Base-by-base conservation (phyloP, 2,888 invertebrate genomes). In the Neocrepidodera transversa region DNA sequence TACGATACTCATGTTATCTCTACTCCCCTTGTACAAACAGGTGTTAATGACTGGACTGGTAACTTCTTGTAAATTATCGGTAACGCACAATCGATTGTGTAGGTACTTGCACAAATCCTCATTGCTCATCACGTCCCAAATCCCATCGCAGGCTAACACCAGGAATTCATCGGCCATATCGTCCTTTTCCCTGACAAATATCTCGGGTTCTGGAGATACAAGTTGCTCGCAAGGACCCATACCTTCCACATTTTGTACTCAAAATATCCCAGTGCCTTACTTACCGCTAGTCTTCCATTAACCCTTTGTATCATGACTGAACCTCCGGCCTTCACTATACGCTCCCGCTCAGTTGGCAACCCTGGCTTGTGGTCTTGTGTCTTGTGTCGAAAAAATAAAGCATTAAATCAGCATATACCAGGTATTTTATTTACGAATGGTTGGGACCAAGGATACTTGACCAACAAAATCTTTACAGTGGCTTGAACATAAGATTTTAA, bases 1-100 rank as follows among this genome's bases (percentile, higher is more conserved):
- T 67, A 99, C 95, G 81, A 98, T 93, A 83, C 97, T 97, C 97
- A 99, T 99, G 84, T 99, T 99, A 86, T 99, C 99, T 83, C 95
- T 90, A 83, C 97, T 97, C 72, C 98, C 98, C 97, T 97, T 98
- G 82, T 95, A 92, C 74, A 99, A 88, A 83, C 98, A 98, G 70
- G 97, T 96, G 82, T 99, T 98, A 75, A 99, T 91, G 76, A 99
- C 94, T 84, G 95, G 92, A 83, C 95, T 95, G 81, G 95, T 90
- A 80, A 98, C 89, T 71, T 86, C 86, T 78, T 91, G 91, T 77
- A 98, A 86, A 83, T 97, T 92, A 76, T 89, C 87, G 2, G 95
- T 93, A 75, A 97, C 86, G 78, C 87, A 86, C 73, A 99, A 87
- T 76, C 96, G 87, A 71, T 91, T 92, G 79, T 93, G 89, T 74